Base-by-base conservation (phyloP, 2,113 vertebrate species). In the Etia nguti region DNA sequence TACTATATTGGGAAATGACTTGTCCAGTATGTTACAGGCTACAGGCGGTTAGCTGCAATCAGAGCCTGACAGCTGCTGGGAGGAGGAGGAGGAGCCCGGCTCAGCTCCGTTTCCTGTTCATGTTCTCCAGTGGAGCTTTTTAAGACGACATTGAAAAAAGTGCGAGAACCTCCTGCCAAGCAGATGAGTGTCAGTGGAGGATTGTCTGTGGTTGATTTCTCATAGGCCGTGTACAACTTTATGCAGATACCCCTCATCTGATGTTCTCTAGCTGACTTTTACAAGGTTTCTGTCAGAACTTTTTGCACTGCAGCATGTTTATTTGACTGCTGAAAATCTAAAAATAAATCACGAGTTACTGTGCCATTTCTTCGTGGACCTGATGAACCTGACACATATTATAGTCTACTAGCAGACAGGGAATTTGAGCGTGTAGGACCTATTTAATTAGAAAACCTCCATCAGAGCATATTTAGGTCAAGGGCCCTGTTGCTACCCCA, bases 381-480 rank as follows among this genome's bases (percentile, higher is more conserved):
- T 79, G 62, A 79, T 85, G 90, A 89, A 91, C 84, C 81, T 92
- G 93, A 85, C 68, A 90, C 88, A 80, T 75, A 89, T 92, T 84
- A 81, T 12, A 81, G 55, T 82, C 62, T 52, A 85, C 41, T 9
- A 52, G 85, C 89, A 94, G 75, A 54, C 65, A 80, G 88, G 91
- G 91, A 89, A 86, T 91, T 79, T 81, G 77, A 81, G 68, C 79
- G 73, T 48, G 81, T 12, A 16, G 15, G 84, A 85, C 82, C 77
- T 83, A 77, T 93, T 93, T 91, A 93, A 94, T 94, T 93, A 92
- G 92, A 90, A 92, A 89, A 22, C 22, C 86, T 92, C 79, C 84
- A 91, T 90, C 83, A 84, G 20, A 10, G 5, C 84, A 87, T 57
- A 95, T 94, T 82, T 93, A 92, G 93, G 94, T 93, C 93, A 92